These are phyloP conservation scores for Poeciliopsis turneri DNA, from an alignment of 2,797 vertebrate genomes.

Conservation along the genomic window DNA sequence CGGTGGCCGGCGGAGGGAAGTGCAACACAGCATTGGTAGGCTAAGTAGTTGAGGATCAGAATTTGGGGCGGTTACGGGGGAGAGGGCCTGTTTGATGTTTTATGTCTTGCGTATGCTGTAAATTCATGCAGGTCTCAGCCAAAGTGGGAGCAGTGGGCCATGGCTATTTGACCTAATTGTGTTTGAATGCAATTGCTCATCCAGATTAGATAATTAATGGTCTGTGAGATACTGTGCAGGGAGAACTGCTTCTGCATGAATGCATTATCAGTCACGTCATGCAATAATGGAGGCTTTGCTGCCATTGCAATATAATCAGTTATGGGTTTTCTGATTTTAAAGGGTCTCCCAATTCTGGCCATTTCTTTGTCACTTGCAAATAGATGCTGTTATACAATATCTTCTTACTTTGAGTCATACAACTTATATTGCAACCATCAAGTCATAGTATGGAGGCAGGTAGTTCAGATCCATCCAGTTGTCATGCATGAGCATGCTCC, in stretches of 20 bases:
- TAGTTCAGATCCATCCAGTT: slow-evolving; percentile 75
- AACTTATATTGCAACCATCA: slow-evolving; percentile 82
- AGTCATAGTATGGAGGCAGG: slow-evolving; percentile 70
- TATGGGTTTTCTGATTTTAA: slow-evolving; percentile 39
- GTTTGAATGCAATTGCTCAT: slow-evolving; percentile 65
- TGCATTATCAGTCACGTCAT: slow-evolving; percentile 74
- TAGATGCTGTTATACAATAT: slow-evolving; percentile 43
- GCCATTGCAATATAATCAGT: slow-evolving; percentile 79
- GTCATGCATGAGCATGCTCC: slow-evolving; percentile 86
- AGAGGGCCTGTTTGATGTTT: slow-evolving; percentile 57
- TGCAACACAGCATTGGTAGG: slow-evolving; percentile 75
- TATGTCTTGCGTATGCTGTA: slow-evolving; percentile 69
- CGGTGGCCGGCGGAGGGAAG: slow-evolving; percentile 77
- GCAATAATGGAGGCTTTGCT: slow-evolving; percentile 78
- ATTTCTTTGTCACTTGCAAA: slow-evolving; percentile 59
- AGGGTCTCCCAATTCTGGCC: slow-evolving; percentile 73
- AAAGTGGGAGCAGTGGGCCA: slow-evolving; percentile 76
- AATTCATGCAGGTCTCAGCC: slow-evolving; percentile 79
- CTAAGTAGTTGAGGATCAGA: slow-evolving; percentile 59
- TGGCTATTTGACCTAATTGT: slow-evolving; percentile 70
- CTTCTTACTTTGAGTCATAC: slow-evolving; percentile 74
- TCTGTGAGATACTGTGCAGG: slow-evolving; percentile 66
- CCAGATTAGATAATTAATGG: slow-evolving; percentile 68
- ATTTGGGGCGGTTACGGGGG: slow-evolving; percentile 30
- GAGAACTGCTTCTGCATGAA: slow-evolving; percentile 74